Conservation (phyloP, 2,113 vertebrate species). For the Rhodinocichla rosea region DNA sequence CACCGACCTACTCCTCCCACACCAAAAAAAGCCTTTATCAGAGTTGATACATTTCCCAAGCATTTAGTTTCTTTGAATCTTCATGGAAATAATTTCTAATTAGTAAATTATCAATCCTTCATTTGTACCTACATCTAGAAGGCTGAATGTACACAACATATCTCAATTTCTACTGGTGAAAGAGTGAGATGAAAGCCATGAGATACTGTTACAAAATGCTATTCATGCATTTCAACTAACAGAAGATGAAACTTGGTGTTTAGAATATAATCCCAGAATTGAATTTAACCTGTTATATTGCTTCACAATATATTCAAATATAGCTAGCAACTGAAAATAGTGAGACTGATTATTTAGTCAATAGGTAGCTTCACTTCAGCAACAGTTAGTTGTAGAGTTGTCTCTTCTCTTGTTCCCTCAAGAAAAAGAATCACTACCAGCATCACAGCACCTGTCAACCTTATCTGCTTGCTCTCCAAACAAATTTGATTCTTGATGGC, state of each 20-base stretch:
- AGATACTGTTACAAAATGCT: background rate
- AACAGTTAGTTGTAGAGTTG: background rate
- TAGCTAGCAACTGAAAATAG: background rate
- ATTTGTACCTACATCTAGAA: background rate
- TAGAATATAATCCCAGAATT: background rate
- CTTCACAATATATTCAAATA: background rate
- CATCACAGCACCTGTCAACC: background rate
- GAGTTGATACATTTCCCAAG: background rate
- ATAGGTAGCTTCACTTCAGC: background rate
- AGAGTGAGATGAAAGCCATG: background rate
- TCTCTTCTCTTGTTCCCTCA: background rate
- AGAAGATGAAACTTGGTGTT: background rate
- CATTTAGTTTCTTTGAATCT: background rate
- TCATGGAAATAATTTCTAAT: background rate
- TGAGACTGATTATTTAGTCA: background rate
- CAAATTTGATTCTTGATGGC: background rate
- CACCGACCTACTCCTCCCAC: background rate
- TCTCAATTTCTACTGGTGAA: background rate
- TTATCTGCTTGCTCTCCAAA: background rate
- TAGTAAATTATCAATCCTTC: background rate
- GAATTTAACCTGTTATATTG: background rate
- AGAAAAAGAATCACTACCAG: background rate
- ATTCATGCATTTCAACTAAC: background rate
- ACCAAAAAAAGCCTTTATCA: background rate
- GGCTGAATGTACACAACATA: background rate